phyloP scores from a whole-genome alignment of 2,797 vertebrate species.

The Bovichtus variegatus region DNA sequence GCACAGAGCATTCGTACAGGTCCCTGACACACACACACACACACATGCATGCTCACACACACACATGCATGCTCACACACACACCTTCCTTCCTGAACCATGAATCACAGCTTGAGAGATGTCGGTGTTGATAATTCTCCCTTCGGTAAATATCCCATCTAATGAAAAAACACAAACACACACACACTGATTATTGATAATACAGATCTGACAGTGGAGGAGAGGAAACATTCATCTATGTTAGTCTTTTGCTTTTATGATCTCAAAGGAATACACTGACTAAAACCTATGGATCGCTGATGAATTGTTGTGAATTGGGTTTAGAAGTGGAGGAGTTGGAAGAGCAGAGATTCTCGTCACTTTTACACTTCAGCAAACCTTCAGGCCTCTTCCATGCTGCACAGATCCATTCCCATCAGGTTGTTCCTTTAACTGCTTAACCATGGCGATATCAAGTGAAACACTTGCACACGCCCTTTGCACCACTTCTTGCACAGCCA shows the following conservation, averaged over 20 bases:
- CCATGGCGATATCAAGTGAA: neutral
- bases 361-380: neutral
- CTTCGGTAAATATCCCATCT: conserved; percentile 10
- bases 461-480: neutral
- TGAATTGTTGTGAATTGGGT: neutral
- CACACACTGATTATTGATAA: conserved; percentile 21
- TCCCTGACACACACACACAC: conserved; percentile 15
- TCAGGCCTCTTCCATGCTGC: neutral
- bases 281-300: neutral
- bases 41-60: neutral
- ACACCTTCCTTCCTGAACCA: neutral
- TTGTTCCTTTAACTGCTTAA: neutral
- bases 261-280: neutral
- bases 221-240: neutral
- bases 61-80: neutral
- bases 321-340: neutral
- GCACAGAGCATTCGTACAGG: conserved; percentile 57
- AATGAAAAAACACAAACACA: conserved; percentile 2
- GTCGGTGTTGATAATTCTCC: conserved; percentile 16
- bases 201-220: conserved; percentile 19
- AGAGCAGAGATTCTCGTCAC: neutral
- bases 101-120: conserved; percentile 32
- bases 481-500: neutral
- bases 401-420: neutral
- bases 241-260: neutral